A percentile compares a stretch with the other conserved stretches of the same genome.
Evolutionary conservation across 1,140 invertebrate genomes (phyloP).

Genomic region (Sitobion miscanthi): DNA sequence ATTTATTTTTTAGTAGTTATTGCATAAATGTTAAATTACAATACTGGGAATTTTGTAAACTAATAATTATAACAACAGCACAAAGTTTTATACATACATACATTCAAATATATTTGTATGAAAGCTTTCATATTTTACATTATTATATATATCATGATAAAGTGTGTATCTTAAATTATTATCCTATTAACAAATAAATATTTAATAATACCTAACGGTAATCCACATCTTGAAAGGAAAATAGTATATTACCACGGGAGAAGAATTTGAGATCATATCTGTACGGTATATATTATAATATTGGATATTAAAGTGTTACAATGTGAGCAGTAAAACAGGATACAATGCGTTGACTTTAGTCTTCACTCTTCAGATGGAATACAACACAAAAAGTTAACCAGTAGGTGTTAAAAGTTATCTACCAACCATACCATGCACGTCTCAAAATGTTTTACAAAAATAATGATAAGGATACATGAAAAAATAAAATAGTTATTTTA

Average conservation of each 20-base stretch:
- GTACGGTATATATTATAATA: conserved; percentile 8
- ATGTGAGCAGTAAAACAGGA: conserved; percentile 20
- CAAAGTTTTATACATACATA: background rate
- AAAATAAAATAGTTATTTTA: conserved; percentile 13
- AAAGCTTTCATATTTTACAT: conserved; percentile 4
- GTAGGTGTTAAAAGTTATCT: background rate
- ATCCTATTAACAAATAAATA: background rate
- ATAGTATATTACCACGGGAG: background rate
- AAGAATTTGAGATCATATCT: conserved; percentile 48
- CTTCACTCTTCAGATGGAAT: background rate
- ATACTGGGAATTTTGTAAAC: background rate
- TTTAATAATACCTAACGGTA: conserved; percentile 40
- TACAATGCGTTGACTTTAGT: background rate
- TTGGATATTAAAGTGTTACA: conserved; percentile 16
- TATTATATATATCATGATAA: background rate
- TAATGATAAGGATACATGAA: background rate
- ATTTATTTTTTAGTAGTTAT: background rate
- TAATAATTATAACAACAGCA: background rate
- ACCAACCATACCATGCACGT: background rate
- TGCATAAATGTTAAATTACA: conserved; percentile 24
- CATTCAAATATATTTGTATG: conserved; percentile 2
- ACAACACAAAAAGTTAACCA: background rate
- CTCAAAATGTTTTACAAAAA: conserved; percentile 5
- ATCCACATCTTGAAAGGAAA: background rate
- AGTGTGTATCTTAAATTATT: background rate